Conservation (phyloP, 1,140 invertebrate genomes). For the Triops cancriformis region DNA sequence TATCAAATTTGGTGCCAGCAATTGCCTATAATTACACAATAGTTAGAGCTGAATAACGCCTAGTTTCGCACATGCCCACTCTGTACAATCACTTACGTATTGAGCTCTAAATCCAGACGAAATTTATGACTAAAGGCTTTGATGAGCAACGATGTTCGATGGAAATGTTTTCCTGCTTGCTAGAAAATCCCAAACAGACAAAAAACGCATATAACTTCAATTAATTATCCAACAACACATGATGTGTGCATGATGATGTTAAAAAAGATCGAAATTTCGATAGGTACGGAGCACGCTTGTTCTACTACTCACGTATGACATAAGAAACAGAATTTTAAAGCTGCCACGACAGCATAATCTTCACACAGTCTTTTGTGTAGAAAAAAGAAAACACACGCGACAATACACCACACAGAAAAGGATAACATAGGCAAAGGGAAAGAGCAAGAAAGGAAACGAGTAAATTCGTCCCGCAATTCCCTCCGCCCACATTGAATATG, state of each 20-base stretch:
- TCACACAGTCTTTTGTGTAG: too few species aligned
- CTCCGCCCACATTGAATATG: not conserved
- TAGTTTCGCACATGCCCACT: not conserved
- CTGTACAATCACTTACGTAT: conserved; percentile 64
- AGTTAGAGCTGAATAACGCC: not conserved
- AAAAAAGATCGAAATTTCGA: too few species aligned
- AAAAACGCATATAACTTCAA: not conserved
- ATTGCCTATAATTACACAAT: conserved; percentile 48
- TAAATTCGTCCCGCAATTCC: not conserved
- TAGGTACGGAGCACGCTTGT: too few species aligned
- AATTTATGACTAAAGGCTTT: conserved; percentile 95
- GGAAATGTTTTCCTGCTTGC: conserved; percentile 83
- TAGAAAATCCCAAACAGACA: conserved; percentile 23
- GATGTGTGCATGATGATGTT: not conserved
- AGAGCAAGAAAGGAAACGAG: not conserved
- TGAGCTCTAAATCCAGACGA: conserved; percentile 87
- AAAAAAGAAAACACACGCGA: not conserved
- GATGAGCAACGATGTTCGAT: conserved; percentile 85
- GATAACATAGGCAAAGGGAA: not conserved
- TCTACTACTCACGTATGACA: too few species aligned
- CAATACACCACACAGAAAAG: not conserved
- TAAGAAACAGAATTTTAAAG: too few species aligned
- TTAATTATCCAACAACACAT: not conserved
- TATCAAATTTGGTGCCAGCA: conserved; percentile 68
- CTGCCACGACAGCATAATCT: too few species aligned